Evolutionary conservation across 2,888 invertebrate species (phyloP).

Genomic region (Scrobipalpa costella): DNA sequence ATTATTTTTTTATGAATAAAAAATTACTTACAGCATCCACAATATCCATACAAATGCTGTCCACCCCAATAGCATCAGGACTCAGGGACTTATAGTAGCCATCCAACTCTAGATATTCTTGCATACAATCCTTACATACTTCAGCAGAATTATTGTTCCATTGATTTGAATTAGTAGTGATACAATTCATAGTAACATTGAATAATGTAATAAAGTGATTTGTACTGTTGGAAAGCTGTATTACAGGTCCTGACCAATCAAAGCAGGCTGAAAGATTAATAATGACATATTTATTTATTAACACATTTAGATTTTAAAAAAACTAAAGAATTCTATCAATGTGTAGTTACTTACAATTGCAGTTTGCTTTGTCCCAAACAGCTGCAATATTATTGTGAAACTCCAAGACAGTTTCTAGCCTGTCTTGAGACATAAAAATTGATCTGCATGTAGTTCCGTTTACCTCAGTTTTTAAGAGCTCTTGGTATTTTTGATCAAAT

Average conservation of each 20-base stretch:
- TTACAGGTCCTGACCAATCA: conserved; percentile 62
- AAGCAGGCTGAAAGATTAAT: conserved; percentile 79
- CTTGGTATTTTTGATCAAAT: conserved; percentile 74
- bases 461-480: conserved; percentile 64
- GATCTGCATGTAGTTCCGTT: conserved; percentile 82
- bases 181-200: conserved; percentile 70
- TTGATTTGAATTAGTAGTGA: conserved; percentile 50
- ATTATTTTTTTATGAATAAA: background rate
- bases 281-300: conserved; percentile 25
- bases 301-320: background rate
- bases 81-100: conserved; percentile 81
- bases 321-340: background rate
- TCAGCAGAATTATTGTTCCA: conserved; percentile 51
- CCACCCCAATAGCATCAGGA: conserved; percentile 78
- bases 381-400: conserved; percentile 77
- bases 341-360: conserved; percentile 75
- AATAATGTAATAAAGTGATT: conserved; percentile 70
- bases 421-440: conserved; percentile 81
- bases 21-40: conserved; percentile 81
- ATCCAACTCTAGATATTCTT: conserved; percentile 77
- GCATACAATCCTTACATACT: conserved; percentile 80
- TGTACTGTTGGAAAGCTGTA: conserved; percentile 75
- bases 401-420: conserved; percentile 81
- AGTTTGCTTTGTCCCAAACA: conserved; percentile 83
- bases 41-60: conserved; percentile 84